Conservation (phyloP, 2,888 invertebrate genomes). For the Drosophila anomelani region DNA sequence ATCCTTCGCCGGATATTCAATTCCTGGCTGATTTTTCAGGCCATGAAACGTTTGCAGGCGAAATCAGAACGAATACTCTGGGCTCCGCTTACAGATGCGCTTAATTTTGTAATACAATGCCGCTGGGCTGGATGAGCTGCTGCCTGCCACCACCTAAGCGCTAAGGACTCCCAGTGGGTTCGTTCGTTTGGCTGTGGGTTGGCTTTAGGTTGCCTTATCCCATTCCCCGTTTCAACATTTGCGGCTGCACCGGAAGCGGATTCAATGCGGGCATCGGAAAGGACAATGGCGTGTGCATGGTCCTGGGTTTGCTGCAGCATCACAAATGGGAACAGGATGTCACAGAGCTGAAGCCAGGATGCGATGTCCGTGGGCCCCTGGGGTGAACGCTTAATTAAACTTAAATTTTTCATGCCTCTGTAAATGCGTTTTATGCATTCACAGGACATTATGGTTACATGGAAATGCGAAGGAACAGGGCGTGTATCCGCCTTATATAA, state of each 20-base stretch:
- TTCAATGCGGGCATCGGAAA: conserved; percentile 65
- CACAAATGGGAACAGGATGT: conserved; percentile 65
- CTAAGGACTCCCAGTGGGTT: conserved; percentile 31
- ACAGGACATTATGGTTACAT: conserved; percentile 31
- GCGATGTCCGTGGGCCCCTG: conserved; percentile 49
- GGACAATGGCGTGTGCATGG: conserved; percentile 61
- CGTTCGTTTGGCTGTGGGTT: conserved; percentile 55
- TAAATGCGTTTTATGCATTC: conserved; percentile 47
- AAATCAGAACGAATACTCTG: conserved; percentile 63
- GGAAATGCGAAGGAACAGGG: conserved; percentile 12
- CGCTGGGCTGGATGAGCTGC: conserved; percentile 27
- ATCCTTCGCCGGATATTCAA: not conserved
- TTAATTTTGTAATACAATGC: conserved; percentile 60
- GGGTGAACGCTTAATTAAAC: conserved; percentile 76
- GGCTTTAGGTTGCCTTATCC: conserved; percentile 20
- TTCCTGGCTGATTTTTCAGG: not conserved
- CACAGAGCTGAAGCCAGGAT: conserved; percentile 51
- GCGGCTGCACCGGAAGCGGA: conserved; percentile 61
- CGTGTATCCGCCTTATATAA: conserved; percentile 20
- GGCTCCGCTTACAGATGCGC: conserved; percentile 62
- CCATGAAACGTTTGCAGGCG: conserved; percentile 28
- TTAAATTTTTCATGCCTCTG: conserved; percentile 74
- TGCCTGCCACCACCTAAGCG: conserved; percentile 16
- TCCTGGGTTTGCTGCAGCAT: conserved; percentile 26
- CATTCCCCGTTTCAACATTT: conserved; percentile 3